Evolutionary conservation across 2,888 invertebrate genomes (phyloP).

Genomic region (Ctenicera cuprea): DNA sequence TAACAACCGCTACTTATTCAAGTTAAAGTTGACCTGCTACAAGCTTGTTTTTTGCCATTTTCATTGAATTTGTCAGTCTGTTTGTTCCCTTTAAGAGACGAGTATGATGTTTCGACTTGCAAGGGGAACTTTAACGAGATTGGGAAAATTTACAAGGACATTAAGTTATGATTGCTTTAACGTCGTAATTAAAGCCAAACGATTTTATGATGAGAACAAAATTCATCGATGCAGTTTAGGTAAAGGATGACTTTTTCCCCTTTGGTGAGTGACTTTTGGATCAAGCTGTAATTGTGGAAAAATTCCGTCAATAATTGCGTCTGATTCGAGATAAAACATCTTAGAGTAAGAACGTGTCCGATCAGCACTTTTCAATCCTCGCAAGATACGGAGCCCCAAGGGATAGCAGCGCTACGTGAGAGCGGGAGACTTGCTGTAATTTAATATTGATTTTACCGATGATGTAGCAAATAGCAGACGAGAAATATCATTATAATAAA

Average conservation of each 20-base stretch:
- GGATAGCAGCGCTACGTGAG: slow-evolving; percentile 49
- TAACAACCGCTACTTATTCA: slow-evolving; percentile 23
- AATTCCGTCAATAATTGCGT: slow-evolving; percentile 28
- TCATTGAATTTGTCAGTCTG: neutral
- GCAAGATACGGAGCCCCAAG: slow-evolving; percentile 45
- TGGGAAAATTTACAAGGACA: too few relatives aligned
- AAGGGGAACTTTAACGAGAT: too few relatives aligned
- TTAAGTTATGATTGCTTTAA: too few relatives aligned
- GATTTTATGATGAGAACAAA: too few relatives aligned
- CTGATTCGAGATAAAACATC: slow-evolving; percentile 44
- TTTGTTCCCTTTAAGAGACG: slow-evolving; percentile 4
- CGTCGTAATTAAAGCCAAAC: too few relatives aligned
- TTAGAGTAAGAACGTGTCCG: slow-evolving; percentile 50
- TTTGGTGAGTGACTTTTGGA: neutral
- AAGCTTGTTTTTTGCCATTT: neutral
- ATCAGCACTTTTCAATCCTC: slow-evolving; percentile 51
- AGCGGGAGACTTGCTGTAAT: slow-evolving; percentile 52
- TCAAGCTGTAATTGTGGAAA: neutral
- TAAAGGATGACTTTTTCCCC: neutral
- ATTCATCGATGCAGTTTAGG: too few relatives aligned
- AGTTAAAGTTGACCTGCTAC: slow-evolving; percentile 17
- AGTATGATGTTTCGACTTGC: too few relatives aligned
- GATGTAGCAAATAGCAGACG: slow-evolving; percentile 46
- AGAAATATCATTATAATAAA: slow-evolving; percentile 44
- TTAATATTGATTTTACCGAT: slow-evolving; percentile 53